A percentile compares a stretch with the other conserved stretches of the same genome.
Evolutionary conservation across 2,797 vertebrate species (phyloP).

Genomic region (Craterocephalus amniculus): DNA sequence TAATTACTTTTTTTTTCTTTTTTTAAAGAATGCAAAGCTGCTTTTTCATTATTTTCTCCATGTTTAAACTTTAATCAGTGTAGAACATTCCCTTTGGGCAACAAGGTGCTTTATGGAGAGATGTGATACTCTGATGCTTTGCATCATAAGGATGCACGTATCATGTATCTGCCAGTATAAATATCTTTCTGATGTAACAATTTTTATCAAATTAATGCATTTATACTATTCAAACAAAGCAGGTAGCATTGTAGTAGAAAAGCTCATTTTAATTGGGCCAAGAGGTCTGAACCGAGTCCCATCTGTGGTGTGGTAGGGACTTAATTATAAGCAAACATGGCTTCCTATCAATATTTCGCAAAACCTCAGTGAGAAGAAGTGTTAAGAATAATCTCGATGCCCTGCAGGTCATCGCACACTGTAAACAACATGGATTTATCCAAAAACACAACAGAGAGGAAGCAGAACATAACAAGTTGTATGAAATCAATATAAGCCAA

Average conservation of each 20-base stretch:
- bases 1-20: conserved; percentile 79
- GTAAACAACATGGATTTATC: conserved; percentile 82
- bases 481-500: conserved; percentile 76
- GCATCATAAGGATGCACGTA: conserved; percentile 53
- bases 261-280: conserved; percentile 81
- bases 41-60: conserved; percentile 60
- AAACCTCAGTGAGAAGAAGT: conserved; percentile 73
- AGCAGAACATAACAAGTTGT: conserved; percentile 74
- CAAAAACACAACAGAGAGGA: conserved; percentile 74
- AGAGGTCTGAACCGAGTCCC: conserved; percentile 75
- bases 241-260: conserved; percentile 49
- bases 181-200: conserved; percentile 19
- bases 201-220: conserved; percentile 62
- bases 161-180: conserved; percentile 40
- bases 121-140: conserved; percentile 57
- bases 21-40: conserved; percentile 33
- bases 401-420: conserved; percentile 78
- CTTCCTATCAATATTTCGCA: conserved; percentile 74
- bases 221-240: conserved; percentile 62
- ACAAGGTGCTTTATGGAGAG: conserved; percentile 73
- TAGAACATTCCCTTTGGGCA: conserved; percentile 78
- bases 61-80: conserved; percentile 85
- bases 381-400: conserved; percentile 78
- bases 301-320: conserved; percentile 76
- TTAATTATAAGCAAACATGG: conserved; percentile 84